Percentiles rank a stretch among this genome's conserved stretches.
Evolutionary conservation across 2,888 invertebrate species (phyloP).

Genomic region (Hyppa rectilinea): DNA sequence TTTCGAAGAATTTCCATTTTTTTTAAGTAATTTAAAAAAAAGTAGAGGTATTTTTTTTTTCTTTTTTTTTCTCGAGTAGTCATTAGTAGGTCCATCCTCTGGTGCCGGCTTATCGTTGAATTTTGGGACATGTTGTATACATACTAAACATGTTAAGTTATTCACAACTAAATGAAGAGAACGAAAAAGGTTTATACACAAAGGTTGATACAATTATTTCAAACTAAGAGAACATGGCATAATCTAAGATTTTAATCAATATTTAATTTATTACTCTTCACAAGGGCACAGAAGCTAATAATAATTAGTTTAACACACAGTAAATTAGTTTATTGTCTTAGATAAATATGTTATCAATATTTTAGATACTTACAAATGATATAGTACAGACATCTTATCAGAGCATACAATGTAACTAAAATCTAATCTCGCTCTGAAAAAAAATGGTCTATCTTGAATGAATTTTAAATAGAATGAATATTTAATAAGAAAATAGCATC

Average conservation of each 20-base stretch:
- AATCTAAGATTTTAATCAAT: not conserved
- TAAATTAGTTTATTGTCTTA: conserved; percentile 21
- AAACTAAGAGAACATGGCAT: not conserved
- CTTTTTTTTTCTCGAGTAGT: no score
- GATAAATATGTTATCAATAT: conserved; percentile 44
- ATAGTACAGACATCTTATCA: conserved; percentile 38
- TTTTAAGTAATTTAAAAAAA: no score
- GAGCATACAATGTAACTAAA: conserved; percentile 5
- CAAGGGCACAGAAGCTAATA: conserved; percentile 20
- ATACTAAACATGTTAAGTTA: no score
- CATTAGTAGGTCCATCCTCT: no score
- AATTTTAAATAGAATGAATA: not conserved
- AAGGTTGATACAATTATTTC: no score
- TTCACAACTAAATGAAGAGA: not conserved
- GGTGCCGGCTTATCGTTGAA: no score
- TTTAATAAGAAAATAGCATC: not conserved
- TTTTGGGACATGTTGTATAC: no score
- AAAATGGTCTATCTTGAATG: not conserved
- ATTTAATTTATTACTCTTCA: not conserved
- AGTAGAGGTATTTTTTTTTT: no score
- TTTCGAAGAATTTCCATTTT: no score
- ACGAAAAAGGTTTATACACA: no score
- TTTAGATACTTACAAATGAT: conserved; percentile 34
- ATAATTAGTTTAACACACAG: conserved; percentile 9
- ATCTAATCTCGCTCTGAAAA: no score